Conservation (phyloP, 1,140 invertebrate species). For the Periplaneta americana region DNA sequence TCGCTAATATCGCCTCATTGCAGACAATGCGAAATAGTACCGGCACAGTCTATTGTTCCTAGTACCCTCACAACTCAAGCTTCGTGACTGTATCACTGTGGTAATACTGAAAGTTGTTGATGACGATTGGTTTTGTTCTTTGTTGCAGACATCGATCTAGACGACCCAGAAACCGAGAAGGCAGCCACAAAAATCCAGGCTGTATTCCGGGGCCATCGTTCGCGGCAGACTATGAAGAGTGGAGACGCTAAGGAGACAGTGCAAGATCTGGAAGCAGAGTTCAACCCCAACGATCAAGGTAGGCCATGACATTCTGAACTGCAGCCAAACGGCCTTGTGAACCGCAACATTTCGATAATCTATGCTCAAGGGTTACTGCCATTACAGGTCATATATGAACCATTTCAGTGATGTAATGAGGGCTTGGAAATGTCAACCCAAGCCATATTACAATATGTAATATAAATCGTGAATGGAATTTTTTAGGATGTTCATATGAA, state of each 20-base stretch:
- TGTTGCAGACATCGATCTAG: slow-evolving; percentile 30
- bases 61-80: too few relatives aligned
- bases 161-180: slow-evolving; percentile 40
- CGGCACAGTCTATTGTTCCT: too few relatives aligned
- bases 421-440: too few relatives aligned
- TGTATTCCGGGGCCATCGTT: slow-evolving; percentile 49
- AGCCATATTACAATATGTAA: too few relatives aligned
- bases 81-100: too few relatives aligned
- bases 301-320: neutral
- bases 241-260: slow-evolving; percentile 36
- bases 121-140: too few relatives aligned
- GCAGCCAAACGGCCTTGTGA: neutral
- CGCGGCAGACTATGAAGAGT: slow-evolving; percentile 41
- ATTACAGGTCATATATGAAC: neutral
- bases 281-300: slow-evolving; percentile 72
- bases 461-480: too few relatives aligned
- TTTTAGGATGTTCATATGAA: too few relatives aligned
- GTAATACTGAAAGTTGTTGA: too few relatives aligned
- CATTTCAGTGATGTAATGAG: neutral
- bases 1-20: too few relatives aligned
- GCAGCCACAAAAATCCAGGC: slow-evolving; percentile 44
- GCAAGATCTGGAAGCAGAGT: slow-evolving; percentile 68
- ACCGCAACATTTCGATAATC: neutral
- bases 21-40: too few relatives aligned
- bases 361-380: neutral